These are phyloP conservation scores for Gnatocerus cornutus DNA, from an alignment of 2,888 invertebrate genomes.

Conservation along the genomic window DNA sequence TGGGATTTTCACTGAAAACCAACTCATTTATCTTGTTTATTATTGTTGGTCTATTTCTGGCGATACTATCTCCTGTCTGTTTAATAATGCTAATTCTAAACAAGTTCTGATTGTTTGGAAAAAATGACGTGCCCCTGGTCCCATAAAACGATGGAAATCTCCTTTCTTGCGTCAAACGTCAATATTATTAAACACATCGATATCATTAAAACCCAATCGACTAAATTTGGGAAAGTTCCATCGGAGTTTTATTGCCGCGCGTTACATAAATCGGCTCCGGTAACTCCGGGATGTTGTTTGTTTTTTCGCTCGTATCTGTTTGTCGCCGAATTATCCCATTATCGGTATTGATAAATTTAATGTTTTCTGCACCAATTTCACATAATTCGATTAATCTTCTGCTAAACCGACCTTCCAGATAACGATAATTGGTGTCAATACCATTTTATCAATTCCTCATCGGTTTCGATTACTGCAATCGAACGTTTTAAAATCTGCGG, in stretches of 20 bases:
- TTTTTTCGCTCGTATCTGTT: background rate
- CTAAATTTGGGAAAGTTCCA: constrained; percentile 14
- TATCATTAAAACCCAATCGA: constrained; percentile 14
- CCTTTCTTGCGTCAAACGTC: constrained; percentile 20
- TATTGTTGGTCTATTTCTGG: constrained; percentile 36
- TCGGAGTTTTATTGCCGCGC: background rate
- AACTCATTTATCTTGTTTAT: constrained; percentile 24
- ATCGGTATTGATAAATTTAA: constrained; percentile 9
- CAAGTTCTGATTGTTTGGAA: constrained; percentile 9
- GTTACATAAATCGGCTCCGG: constrained; percentile 1
- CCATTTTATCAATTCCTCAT: constrained; percentile 22
- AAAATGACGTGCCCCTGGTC: constrained; percentile 19
- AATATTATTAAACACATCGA: background rate
- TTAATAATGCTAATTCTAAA: constrained; percentile 18
- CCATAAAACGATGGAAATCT: constrained; percentile 17
- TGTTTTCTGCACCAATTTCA: constrained; percentile 1
- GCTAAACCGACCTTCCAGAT: constrained; percentile 20
- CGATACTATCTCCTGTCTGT: background rate
- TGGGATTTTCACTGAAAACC: background rate
- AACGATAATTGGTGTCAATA: constrained; percentile 35
- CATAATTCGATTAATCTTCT: constrained; percentile 13
- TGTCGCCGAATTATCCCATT: constrained; percentile 2
- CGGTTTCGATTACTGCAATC: background rate
- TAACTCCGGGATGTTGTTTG: background rate
- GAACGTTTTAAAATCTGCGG: no score